phyloP scores from a whole-genome alignment of 2,797 vertebrate genomes.

The Halcyon chelicuti region DNA sequence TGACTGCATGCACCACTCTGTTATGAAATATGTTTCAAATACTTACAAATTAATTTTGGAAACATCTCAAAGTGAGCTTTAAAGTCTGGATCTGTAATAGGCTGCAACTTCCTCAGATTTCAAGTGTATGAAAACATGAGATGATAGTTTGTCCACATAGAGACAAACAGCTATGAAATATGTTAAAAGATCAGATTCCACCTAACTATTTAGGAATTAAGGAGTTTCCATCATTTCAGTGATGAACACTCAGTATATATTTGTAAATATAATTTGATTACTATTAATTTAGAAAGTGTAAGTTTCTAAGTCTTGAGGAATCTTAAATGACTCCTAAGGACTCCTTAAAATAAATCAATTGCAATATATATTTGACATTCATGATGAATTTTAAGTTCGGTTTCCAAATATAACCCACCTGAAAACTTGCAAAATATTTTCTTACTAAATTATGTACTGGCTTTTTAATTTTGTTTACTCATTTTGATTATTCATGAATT shows the following conservation, averaged over 20 bases:
- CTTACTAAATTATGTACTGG: not conserved
- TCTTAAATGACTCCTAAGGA: not conserved
- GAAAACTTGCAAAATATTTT: not conserved
- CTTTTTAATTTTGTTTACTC: not conserved
- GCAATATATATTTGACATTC: not conserved
- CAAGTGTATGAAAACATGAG: not conserved
- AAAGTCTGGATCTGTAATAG: not conserved
- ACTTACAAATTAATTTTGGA: not conserved
- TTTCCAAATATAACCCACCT: not conserved
- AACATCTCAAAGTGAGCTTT: not conserved
- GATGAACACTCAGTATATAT: not conserved
- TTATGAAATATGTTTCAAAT: not conserved
- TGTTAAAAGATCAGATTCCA: not conserved
- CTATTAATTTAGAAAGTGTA: too few relatives aligned
- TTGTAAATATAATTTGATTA: not conserved
- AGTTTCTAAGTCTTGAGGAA: not conserved
- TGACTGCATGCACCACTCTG: not conserved
- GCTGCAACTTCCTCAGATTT: not conserved
- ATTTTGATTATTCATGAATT: not conserved
- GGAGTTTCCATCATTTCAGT: not conserved
- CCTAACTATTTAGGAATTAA: not conserved
- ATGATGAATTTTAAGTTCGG: not conserved
- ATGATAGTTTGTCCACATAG: not conserved
- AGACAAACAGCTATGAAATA: not conserved
- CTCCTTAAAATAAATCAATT: not conserved